Percentiles rank a stretch among this genome's conserved stretches.
These are phyloP conservation scores for Antrozous pallidus DNA, from an alignment of 2,797 vertebrate species.

Conservation along the genomic window DNA sequence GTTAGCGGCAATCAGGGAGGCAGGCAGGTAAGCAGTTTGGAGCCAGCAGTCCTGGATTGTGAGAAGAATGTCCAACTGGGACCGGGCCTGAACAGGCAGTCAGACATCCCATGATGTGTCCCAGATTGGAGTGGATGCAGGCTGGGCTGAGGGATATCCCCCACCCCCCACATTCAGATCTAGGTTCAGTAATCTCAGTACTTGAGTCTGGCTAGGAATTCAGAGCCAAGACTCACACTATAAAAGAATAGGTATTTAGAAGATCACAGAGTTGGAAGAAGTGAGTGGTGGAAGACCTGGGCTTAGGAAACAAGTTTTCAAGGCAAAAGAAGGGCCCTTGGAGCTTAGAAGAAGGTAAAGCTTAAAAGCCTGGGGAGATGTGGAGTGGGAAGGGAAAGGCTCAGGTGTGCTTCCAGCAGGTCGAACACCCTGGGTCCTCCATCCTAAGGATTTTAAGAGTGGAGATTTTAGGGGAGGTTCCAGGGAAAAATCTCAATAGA, in stretches of 20 bases:
- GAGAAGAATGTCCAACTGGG: too few relatives aligned
- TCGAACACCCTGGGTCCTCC: too few relatives aligned
- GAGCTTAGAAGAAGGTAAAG: not conserved
- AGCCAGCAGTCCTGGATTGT: too few relatives aligned
- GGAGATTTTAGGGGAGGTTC: not conserved
- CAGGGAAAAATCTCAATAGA: not conserved
- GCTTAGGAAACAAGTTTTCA: not conserved
- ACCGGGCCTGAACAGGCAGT: too few relatives aligned
- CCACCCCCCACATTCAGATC: too few relatives aligned
- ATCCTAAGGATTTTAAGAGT: not conserved
- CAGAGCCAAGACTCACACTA: not conserved
- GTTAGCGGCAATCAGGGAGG: too few relatives aligned
- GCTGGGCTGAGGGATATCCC: too few relatives aligned
- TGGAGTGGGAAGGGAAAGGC: not conserved
- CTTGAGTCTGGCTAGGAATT: not conserved
- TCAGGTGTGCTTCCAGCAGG: not conserved
- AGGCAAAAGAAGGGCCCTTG: not conserved
- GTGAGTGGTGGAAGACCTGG: not conserved
- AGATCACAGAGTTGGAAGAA: not conserved
- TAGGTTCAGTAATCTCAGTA: not conserved
- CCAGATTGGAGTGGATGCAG: too few relatives aligned
- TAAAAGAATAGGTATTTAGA: not conserved
- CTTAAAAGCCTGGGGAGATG: not conserved
- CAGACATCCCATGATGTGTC: too few relatives aligned
- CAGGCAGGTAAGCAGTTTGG: too few relatives aligned